These are phyloP conservation scores for Drosophila melanogaster DNA, from an alignment of 1,140 invertebrate species.

Conservation along the genomic window DNA sequence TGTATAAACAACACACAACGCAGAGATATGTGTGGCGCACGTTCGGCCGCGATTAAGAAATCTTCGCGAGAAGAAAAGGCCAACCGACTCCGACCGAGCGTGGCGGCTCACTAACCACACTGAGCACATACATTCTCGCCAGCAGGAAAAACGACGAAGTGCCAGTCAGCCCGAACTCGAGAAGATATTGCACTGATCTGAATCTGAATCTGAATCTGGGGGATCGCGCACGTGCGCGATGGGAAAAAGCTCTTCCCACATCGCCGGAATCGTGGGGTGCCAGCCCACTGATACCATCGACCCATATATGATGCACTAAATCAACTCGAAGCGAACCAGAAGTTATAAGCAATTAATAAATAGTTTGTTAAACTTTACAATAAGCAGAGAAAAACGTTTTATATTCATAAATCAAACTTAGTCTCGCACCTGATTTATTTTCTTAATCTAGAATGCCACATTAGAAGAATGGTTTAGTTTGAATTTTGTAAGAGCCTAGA, in stretches of 20 bases:
- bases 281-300: neutral
- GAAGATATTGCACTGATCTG: slow-evolving; percentile 15
- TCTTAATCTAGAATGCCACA: neutral
- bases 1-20: slow-evolving; percentile 61
- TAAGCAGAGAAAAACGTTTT: too few relatives aligned
- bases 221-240: slow-evolving; percentile 34
- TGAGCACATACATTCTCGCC: slow-evolving; percentile 50
- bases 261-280: neutral
- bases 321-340: neutral
- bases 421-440: neutral
- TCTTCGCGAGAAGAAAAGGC: slow-evolving; percentile 38
- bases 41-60: slow-evolving; percentile 46
- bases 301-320: too few relatives aligned
- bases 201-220: neutral
- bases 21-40: slow-evolving; percentile 41
- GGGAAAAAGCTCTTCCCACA: slow-evolving; percentile 24
- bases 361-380: too few relatives aligned
- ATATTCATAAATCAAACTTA: neutral
- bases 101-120: slow-evolving; percentile 63
- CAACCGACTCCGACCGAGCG: slow-evolving; percentile 51
- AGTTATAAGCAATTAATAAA: neutral
- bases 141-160: slow-evolving; percentile 41
- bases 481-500: neutral
- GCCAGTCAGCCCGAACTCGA: slow-evolving; percentile 20
- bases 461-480: too few relatives aligned